Base-by-base conservation (phyloP, 1,140 invertebrate species). In the Drosophila pandora region DNA sequence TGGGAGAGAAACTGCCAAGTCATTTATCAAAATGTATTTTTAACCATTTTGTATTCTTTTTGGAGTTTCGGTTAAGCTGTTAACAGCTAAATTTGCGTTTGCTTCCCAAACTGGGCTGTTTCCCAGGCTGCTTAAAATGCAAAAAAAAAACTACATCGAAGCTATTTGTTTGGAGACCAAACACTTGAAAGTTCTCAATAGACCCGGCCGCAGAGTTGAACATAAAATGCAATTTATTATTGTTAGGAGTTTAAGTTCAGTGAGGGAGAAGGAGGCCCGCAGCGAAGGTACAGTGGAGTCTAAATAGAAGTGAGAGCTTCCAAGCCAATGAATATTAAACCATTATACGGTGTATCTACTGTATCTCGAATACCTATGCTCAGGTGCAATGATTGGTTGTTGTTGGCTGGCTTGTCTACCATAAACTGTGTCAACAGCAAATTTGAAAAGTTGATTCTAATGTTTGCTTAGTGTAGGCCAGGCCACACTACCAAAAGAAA, bases 371-470 rank as follows among this genome's bases (percentile, higher is more conserved):
- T 61, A 64, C 13, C 56, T 48, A 17, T 56, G 13, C 81, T 80
- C 68, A 87, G 77, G 81, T 81, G 82, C 79, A 84, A 41, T 58
- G 37, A 50, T 58, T 54, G 53, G 54, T 60, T 58, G 57, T 25
- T 67, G 64, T 57, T 22, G 39, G 25, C 4, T 54, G 58, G 59
- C 21, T 63, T 67, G 59, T 56, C 49, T 61, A 28, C 47, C 37
- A 58, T 75, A 87, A 85, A 85, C 81, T 87, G 81, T 85, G 81
- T 85, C 81, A 85, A 81, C 81, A 77, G 78, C 74, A 71, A 87
- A 81, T 85, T 87, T 68, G 78, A 85, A 85, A 87, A 87, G 82
- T 82, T 85, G 81, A 87, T 87, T 85, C 80, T 77, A 61, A 63
- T 85, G 74, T 87, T 85, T 75, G 54, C 82, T 74, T 59, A 65